phyloP scores from a whole-genome alignment of 92 coral and sea anemone species.

The Zoanthus gigantus region DNA sequence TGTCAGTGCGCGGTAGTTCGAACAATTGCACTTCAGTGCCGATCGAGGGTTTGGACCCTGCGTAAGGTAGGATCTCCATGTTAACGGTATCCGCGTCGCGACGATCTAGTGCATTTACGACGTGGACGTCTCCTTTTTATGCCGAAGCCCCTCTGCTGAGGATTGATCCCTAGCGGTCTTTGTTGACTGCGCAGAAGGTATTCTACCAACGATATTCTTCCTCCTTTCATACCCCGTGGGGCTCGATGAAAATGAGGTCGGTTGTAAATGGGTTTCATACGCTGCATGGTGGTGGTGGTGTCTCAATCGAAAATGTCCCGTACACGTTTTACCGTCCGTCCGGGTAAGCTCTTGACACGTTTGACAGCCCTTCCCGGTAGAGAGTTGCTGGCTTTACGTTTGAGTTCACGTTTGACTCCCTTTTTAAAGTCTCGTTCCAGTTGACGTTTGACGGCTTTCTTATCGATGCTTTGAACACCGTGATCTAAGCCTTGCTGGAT shows the following conservation, averaged over 20 bases:
- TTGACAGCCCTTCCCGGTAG: slow-evolving; percentile 11
- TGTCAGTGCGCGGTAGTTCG: background rate
- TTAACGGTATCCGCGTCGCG: background rate
- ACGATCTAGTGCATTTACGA: background rate
- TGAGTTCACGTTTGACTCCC: slow-evolving; percentile 15
- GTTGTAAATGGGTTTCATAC: background rate
- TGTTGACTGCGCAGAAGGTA: too few species aligned
- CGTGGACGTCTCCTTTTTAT: background rate
- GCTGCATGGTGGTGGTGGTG: background rate
- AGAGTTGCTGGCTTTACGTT: slow-evolving; percentile 11
- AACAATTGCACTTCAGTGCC: slow-evolving; percentile 17
- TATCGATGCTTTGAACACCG: background rate
- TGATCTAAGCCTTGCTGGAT: background rate
- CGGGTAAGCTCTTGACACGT: background rate
- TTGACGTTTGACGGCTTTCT: background rate
- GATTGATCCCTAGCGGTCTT: too few species aligned
- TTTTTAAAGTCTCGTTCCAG: slow-evolving; percentile 17
- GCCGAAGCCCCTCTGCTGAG: background rate
- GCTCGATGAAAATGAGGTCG: slow-evolving; percentile 13
- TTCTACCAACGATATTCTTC: background rate
- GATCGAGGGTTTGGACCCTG: slow-evolving; percentile 5
- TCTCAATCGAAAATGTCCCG: background rate
- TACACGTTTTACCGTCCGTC: background rate
- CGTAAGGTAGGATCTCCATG: slow-evolving; percentile 11
- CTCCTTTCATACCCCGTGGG: slow-evolving; percentile 23